Evolutionary conservation across 2,888 invertebrate species (phyloP).

Genomic region (Eilema depressum): DNA sequence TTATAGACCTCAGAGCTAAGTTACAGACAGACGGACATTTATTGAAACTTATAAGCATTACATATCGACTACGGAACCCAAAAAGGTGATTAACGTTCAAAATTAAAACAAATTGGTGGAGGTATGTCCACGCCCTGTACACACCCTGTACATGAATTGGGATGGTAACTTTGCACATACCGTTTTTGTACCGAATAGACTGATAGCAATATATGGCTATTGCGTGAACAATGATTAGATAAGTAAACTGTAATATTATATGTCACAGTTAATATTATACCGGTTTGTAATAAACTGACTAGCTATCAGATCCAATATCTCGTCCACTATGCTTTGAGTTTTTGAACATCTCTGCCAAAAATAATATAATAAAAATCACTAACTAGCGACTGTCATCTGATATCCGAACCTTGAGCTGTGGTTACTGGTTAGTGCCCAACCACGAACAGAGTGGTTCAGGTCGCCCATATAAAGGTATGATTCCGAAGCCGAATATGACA

Average conservation of each 20-base stretch:
- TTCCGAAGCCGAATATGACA: no score
- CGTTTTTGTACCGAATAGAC: neutral
- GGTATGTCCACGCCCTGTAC: neutral
- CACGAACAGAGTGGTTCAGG: no score
- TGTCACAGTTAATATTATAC: neutral
- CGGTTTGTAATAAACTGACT: neutral
- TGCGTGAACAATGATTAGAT: slow-evolving; percentile 3
- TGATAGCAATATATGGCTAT: neutral
- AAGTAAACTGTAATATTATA: neutral
- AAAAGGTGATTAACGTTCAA: no score
- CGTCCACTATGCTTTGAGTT: neutral
- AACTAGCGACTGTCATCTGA: no score
- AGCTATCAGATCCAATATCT: neutral
- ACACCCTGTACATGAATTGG: neutral
- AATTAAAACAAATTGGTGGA: no score
- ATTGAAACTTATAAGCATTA: neutral
- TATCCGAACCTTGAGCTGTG: no score
- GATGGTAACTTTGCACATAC: neutral
- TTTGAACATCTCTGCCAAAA: neutral
- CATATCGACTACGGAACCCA: no score
- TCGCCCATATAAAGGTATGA: no score
- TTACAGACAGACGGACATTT: neutral
- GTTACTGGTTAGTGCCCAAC: no score
- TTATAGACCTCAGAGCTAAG: no score
- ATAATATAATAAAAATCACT: neutral